Conservation (phyloP, 2,113 vertebrate genomes). For the Psilopogon haemacephalus region DNA sequence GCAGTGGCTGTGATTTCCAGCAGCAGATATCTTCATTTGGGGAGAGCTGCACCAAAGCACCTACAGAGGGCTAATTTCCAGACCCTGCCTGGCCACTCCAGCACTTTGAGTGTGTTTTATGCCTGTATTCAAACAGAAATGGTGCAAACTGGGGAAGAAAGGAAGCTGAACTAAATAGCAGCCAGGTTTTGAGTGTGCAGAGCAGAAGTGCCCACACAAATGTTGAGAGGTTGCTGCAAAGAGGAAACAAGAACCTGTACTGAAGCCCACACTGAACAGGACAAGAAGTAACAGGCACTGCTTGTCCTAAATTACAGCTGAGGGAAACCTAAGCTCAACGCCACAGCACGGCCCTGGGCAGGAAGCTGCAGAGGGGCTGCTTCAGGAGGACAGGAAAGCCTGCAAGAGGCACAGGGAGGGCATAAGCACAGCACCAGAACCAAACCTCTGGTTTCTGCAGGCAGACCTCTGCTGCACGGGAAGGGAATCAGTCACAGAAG, state of each 20-base stretch:
- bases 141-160: neutral
- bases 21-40: neutral
- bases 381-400: neutral
- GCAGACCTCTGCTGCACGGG: neutral
- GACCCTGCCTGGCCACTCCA: neutral
- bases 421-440: no score
- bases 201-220: neutral
- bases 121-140: neutral
- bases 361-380: neutral
- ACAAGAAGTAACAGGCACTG: neutral
- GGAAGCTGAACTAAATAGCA: neutral
- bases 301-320: neutral
- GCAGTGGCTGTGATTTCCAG: neutral
- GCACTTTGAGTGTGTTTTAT: neutral
- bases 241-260: neutral
- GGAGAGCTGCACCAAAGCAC: neutral
- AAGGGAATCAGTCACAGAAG: neutral
- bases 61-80: fast-evolving
- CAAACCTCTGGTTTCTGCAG: neutral
- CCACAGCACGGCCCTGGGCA: neutral
- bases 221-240: neutral
- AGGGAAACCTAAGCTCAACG: neutral
- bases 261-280: neutral
- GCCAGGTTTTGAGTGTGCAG: neutral
- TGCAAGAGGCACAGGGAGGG: neutral